Percentiles rank a stretch among this genome's conserved stretches.
phyloP scores from a whole-genome alignment of 2,888 invertebrate genomes.

The Eupelmus urozonus region DNA sequence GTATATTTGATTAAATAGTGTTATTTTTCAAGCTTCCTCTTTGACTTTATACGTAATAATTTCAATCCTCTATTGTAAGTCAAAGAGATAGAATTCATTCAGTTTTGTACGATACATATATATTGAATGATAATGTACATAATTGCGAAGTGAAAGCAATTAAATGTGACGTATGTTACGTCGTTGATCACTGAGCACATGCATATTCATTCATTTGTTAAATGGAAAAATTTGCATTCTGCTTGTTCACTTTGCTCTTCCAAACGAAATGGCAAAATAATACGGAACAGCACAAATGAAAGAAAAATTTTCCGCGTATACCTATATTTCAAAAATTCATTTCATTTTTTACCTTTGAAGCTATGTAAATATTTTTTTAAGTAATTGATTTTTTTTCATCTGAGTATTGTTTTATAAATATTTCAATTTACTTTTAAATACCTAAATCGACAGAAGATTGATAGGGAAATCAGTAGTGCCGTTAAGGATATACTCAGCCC shows the following conservation, averaged over 20 bases:
- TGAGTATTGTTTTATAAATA: slow-evolving; percentile 1
- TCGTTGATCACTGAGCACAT: slow-evolving; percentile 13
- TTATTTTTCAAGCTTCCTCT: no score
- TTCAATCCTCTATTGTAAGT: no score
- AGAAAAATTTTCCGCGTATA: neutral
- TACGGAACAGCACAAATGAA: neutral
- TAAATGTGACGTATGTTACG: slow-evolving; percentile 4
- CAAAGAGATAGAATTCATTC: no score
- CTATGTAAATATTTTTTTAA: neutral
- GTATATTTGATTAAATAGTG: no score
- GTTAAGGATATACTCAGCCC: slow-evolving; percentile 89
- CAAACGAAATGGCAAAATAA: slow-evolving; percentile 21
- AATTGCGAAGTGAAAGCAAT: slow-evolving; percentile 20
- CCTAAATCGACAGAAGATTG: slow-evolving; percentile 91
- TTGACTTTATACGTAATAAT: no score
- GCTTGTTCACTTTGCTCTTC: slow-evolving; percentile 3
- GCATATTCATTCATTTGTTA: slow-evolving; percentile 43
- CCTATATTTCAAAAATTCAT: neutral
- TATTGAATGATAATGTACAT: slow-evolving; percentile 15
- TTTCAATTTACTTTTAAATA: slow-evolving; percentile 73
- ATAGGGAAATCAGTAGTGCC: slow-evolving; percentile 85
- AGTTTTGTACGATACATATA: neutral
- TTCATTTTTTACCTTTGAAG: neutral
- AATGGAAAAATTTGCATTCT: slow-evolving; percentile 34
- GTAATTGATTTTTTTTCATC: no score